These are phyloP conservation scores for Pseudopleuronectes americanus DNA, from an alignment of 2,797 vertebrate genomes.

Conservation along the genomic window DNA sequence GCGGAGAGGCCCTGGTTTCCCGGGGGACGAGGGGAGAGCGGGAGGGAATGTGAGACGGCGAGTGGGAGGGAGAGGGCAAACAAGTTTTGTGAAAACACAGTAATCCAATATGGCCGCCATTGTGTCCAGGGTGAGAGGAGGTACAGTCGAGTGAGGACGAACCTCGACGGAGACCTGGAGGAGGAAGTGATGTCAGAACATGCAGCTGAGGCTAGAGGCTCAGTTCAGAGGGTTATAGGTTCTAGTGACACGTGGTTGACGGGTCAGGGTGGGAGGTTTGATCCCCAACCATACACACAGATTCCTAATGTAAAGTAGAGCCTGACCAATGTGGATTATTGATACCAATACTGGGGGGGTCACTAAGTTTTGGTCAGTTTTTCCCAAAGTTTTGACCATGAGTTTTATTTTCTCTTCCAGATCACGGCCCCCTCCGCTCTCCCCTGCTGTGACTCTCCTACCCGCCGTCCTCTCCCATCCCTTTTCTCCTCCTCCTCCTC, in stretches of 20 bases:
- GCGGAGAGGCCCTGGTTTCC: constrained; percentile 80
- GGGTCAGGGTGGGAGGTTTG: constrained; percentile 11
- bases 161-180: constrained; percentile 43
- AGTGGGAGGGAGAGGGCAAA: constrained; percentile 77
- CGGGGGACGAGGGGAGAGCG: constrained; percentile 69
- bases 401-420: constrained; percentile 50
- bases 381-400: not conserved
- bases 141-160: constrained; percentile 64
- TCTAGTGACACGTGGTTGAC: not conserved
- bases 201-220: constrained; percentile 14
- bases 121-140: constrained; percentile 59
- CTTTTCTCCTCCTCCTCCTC: constrained; percentile 28
- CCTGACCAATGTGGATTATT: too few relatives aligned
- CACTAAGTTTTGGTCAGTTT: too few relatives aligned
- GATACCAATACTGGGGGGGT: too few relatives aligned
- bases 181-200: constrained; percentile 19
- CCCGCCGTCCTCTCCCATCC: constrained; percentile 59
- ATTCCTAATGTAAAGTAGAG: not conserved
- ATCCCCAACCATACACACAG: not conserved
- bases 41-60: constrained; percentile 78
- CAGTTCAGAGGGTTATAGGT: constrained; percentile 28
- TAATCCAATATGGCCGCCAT: constrained; percentile 82
- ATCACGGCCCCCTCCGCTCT: constrained; percentile 27
- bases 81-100: constrained; percentile 81
- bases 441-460: constrained; percentile 49